Base-by-base conservation (phyloP, 2,888 invertebrate species). In the Trilocha varians region DNA sequence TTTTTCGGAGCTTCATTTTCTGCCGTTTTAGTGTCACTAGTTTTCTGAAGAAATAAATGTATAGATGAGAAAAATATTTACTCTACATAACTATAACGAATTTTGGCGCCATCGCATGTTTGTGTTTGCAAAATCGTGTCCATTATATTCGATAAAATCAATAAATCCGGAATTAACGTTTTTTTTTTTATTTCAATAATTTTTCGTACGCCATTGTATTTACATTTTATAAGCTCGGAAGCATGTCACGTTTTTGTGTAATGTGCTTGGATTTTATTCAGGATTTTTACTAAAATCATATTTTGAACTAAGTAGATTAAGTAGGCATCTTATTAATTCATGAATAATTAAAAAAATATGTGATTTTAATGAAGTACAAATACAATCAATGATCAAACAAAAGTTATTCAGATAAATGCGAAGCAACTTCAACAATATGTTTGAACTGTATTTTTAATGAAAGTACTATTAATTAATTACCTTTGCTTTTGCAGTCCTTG, bases 31-130 rank as follows among this genome's bases (percentile, higher is more conserved):
- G 68, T 62, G 50, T 78, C 79, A 47, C 67, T 62, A 48, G 70
- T 55, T 72, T 84, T 84, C 84, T 84, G 78, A 37, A 75, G 74
- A 47, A 16, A 34, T n/a, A n/a, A n/a, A n/a, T n/a, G n/a, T n/a
- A n/a, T n/a, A n/a, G n/a, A n/a, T n/a, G n/a, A n/a, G n/a, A n/a
- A n/a, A 34, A n/a, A 14, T 4, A 32, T 2, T 3, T 4, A 32
- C 32, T n/a, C 32, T 32, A 15, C 13, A 16, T n/a, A 34, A 32
- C 13, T 34, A 34, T 14, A 14, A 34, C 34, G 34, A 15, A 36
- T 36, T 36, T 36, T 36, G 25, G 25, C 25, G 25, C 25, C 25
- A 25, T 25, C 25, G 25, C n/a, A n/a, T n/a, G n/a, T n/a, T n/a
- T n/a, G n/a, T n/a, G n/a, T n/a, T n/a, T n/a, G n/a, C n/a, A n/a